These are phyloP conservation scores for Patella vulgata DNA, from an alignment of 1,140 invertebrate species.

Conservation along the genomic window DNA sequence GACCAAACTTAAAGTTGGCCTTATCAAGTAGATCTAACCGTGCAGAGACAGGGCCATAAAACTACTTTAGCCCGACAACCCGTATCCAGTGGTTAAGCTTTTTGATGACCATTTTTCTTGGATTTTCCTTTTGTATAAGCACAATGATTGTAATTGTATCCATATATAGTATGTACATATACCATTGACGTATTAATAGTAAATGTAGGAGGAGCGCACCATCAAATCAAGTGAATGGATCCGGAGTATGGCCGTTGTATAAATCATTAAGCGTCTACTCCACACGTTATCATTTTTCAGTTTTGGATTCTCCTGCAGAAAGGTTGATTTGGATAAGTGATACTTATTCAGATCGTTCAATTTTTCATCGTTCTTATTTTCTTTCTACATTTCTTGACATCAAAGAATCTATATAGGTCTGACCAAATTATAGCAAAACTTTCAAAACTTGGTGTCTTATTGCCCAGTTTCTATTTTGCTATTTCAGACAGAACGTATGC, in stretches of 20 bases:
- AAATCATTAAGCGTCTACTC: background rate
- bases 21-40: no score
- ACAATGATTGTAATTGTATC: background rate
- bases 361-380: background rate
- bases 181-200: background rate
- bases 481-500: conserved; percentile 45
- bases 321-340: background rate
- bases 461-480: no score
- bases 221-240: background rate
- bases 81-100: no score
- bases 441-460: no score
- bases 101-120: no score
- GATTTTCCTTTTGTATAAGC: no score
- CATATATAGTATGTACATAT: no score
- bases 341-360: background rate
- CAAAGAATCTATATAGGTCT: no score
- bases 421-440: no score
- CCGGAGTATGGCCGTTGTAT: background rate
- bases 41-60: background rate
- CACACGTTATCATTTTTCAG: background rate
- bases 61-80: background rate
- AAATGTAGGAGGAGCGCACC: background rate
- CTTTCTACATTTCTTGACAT: no score
- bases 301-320: background rate
- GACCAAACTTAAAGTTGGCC: no score